Evolutionary conservation across 2,888 invertebrate species (phyloP).

Genomic region (Sarcophaga caerulescens): DNA sequence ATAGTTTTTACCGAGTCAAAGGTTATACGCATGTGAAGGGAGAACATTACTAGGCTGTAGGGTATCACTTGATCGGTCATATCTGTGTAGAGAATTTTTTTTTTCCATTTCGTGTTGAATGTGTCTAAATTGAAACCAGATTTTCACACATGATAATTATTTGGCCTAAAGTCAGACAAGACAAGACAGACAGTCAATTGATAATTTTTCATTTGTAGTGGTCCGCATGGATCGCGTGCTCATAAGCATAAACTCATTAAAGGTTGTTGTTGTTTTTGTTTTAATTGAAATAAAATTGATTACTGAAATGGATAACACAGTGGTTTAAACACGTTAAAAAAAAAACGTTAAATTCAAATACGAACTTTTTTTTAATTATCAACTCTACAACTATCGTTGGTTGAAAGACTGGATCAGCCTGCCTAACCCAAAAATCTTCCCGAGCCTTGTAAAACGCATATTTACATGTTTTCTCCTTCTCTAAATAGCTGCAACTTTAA

Average conservation of each 20-base stretch:
- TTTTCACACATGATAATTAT: conserved; percentile 41
- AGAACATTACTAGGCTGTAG: too few relatives aligned
- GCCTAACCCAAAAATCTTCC: too few relatives aligned
- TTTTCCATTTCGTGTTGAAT: too few relatives aligned
- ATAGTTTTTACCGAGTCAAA: too few relatives aligned
- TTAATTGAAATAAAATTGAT: not conserved
- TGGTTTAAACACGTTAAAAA: not conserved
- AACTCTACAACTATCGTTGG: not conserved
- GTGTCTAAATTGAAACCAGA: conserved; percentile 18
- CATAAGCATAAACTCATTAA: conserved; percentile 21
- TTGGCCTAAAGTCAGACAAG: not conserved
- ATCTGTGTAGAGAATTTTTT: too few relatives aligned
- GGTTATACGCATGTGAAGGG: too few relatives aligned
- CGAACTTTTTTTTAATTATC: not conserved
- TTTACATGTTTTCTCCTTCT: too few relatives aligned
- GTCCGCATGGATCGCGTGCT: conserved; percentile 12
- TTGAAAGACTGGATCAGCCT: too few relatives aligned
- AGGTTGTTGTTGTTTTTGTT: not conserved
- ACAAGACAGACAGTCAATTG: not conserved
- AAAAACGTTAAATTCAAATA: too few relatives aligned
- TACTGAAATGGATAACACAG: not conserved
- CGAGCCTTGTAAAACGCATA: too few relatives aligned
- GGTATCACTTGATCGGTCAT: too few relatives aligned
- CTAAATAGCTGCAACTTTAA: too few relatives aligned
- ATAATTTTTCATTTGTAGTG: not conserved